These are phyloP conservation scores for Buceros bicornis DNA, from an alignment of 2,797 vertebrate genomes.

Conservation along the genomic window DNA sequence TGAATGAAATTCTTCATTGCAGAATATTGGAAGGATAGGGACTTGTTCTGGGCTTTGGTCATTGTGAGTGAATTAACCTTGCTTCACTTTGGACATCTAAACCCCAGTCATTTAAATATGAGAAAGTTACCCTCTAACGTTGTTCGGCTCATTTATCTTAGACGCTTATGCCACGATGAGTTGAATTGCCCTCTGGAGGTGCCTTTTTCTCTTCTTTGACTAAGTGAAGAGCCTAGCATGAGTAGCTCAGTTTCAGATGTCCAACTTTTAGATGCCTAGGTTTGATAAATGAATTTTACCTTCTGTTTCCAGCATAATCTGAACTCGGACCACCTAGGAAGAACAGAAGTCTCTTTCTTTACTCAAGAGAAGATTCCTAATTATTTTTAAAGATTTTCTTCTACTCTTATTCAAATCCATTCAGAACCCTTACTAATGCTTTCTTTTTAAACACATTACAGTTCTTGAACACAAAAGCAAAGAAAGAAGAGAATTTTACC, in stretches of 20 bases:
- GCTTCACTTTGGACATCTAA: neutral
- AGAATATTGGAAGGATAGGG: neutral
- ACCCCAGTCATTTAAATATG: neutral
- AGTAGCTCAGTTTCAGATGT: neutral
- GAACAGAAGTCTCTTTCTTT: neutral
- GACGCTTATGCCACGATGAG: neutral
- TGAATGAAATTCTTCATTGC: neutral
- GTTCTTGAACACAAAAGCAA: neutral
- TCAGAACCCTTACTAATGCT: neutral
- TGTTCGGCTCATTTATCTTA: neutral
- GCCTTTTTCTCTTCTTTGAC: neutral
- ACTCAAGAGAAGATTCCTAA: neutral
- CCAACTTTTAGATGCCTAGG: neutral
- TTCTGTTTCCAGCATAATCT: neutral
- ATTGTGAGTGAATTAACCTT: neutral
- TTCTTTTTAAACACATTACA: neutral
- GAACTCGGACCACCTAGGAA: neutral
- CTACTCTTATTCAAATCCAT: neutral
- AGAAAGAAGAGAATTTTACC: neutral
- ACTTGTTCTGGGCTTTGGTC: neutral
- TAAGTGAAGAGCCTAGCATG: neutral
- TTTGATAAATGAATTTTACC: neutral
- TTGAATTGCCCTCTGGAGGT: neutral
- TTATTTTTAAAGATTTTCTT: neutral
- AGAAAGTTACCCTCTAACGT: neutral